phyloP scores from a whole-genome alignment of 1,140 invertebrate genomes.

The Drosophila ercepeae region DNA sequence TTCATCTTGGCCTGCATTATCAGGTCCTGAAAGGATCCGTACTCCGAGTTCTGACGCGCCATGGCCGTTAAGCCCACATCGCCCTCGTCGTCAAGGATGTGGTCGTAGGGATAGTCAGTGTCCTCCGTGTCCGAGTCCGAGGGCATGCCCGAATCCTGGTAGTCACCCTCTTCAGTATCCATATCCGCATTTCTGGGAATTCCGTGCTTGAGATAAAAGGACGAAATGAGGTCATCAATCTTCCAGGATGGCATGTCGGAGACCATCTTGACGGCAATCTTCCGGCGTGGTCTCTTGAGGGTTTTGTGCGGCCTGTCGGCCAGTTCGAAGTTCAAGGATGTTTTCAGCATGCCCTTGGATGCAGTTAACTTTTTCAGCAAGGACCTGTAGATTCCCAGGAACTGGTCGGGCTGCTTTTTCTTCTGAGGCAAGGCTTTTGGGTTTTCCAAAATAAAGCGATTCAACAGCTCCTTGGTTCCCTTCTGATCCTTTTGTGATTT shows the following conservation, averaged over 20 bases:
- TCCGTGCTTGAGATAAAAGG: slow-evolving; percentile 66
- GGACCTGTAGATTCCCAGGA: slow-evolving; percentile 48
- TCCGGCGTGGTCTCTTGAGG: slow-evolving; percentile 58
- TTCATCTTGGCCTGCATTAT: slow-evolving; percentile 67
- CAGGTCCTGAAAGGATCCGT: slow-evolving; percentile 72
- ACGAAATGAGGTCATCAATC: slow-evolving; percentile 62
- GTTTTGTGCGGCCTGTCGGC: slow-evolving; percentile 49
- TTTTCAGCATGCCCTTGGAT: slow-evolving; percentile 60
- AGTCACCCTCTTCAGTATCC: slow-evolving; percentile 37
- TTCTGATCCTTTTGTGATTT: slow-evolving; percentile 74
- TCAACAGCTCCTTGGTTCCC: slow-evolving; percentile 63
- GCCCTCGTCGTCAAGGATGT: slow-evolving; percentile 70
- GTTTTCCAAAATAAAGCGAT: slow-evolving; percentile 68
- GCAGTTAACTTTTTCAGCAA: slow-evolving; percentile 48
- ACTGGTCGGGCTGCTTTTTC: slow-evolving; percentile 20
- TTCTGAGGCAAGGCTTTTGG: slow-evolving; percentile 43
- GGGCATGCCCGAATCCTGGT: slow-evolving; percentile 43
- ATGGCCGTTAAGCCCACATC: slow-evolving; percentile 56
- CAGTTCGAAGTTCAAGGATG: slow-evolving; percentile 67
- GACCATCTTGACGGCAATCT: slow-evolving; percentile 75
- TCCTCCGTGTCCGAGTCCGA: slow-evolving; percentile 32
- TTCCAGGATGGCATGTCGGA: slow-evolving; percentile 69
- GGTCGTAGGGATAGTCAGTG: slow-evolving; percentile 68
- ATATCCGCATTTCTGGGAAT: slow-evolving; percentile 37
- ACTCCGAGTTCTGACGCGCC: slow-evolving; percentile 55